These are phyloP conservation scores for Leucosticte australis DNA, from an alignment of 2,113 vertebrate genomes.

Conservation along the genomic window DNA sequence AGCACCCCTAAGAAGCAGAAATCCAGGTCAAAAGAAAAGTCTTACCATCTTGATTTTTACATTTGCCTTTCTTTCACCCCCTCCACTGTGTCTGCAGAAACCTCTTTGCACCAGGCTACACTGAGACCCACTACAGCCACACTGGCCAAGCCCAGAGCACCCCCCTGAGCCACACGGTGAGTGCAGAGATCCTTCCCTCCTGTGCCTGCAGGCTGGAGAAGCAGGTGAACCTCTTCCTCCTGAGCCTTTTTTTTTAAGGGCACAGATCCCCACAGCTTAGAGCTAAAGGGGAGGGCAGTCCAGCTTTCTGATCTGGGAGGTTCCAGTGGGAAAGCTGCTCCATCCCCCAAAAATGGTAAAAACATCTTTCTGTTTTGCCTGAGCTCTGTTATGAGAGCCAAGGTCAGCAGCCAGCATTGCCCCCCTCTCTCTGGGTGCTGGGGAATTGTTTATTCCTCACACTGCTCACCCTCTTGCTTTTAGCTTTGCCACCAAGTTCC, in stretches of 20 bases:
- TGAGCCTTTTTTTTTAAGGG: background rate
- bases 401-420: background rate
- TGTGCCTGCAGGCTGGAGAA: accelerated
- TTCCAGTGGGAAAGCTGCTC: background rate
- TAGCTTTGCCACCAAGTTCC: background rate
- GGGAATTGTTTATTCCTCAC: background rate
- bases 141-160: slow-evolving; percentile 74
- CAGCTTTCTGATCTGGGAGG: background rate
- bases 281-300: background rate
- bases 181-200: background rate
- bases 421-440: background rate
- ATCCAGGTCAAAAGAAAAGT: background rate
- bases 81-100: slow-evolving; percentile 69
- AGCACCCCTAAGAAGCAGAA: background rate
- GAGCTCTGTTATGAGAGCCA: background rate
- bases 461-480: background rate
- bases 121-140: slow-evolving; percentile 85
- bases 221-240: background rate
- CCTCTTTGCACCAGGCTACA: slow-evolving; percentile 87
- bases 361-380: background rate
- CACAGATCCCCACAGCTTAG: background rate
- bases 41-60: background rate
- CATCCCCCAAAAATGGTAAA: background rate
- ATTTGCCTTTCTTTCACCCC: background rate
- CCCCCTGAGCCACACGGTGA: slow-evolving; percentile 75